phyloP scores from a whole-genome alignment of 2,888 invertebrate species.

The Mylabris sibirica region DNA sequence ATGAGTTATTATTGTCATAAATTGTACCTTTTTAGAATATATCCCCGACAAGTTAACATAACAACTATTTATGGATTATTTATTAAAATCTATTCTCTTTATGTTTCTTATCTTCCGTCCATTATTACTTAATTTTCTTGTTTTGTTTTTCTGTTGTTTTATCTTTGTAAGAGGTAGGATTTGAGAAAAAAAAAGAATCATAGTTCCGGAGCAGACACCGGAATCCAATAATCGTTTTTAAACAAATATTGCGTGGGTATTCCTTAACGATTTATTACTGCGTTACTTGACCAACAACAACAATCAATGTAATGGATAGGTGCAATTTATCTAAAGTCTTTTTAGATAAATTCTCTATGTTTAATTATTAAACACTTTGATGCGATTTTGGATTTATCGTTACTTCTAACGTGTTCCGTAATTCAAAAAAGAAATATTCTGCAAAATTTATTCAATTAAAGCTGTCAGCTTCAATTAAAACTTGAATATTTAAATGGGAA shows the following conservation, averaged over 20 bases:
- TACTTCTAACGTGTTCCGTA: neutral
- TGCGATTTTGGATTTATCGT: neutral
- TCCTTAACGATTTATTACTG: neutral
- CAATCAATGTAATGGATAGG: slow-evolving; percentile 9
- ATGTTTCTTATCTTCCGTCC: neutral
- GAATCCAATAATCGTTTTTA: neutral
- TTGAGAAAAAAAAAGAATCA: neutral
- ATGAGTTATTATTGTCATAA: slow-evolving; percentile 9
- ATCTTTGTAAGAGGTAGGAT: neutral
- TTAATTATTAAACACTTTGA: neutral
- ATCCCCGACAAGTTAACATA: neutral
- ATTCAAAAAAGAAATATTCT: neutral
- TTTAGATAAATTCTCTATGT: neutral
- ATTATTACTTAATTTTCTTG: neutral
- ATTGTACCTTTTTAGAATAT: neutral
- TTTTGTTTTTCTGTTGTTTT: neutral
- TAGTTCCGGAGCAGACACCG: neutral
- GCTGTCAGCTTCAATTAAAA: neutral
- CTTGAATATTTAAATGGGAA: neutral
- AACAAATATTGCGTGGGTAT: slow-evolving; percentile 7
- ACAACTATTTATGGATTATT: slow-evolving; percentile 11
- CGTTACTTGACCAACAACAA: slow-evolving; percentile 11
- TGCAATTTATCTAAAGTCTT: neutral
- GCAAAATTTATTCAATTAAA: neutral
- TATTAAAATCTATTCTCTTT: slow-evolving; percentile 3